A percentile compares a stretch with the other conserved stretches of the same genome.
Evolutionary conservation across 2,797 vertebrate genomes (phyloP).

Genomic region (Heliangelus exortis): DNA sequence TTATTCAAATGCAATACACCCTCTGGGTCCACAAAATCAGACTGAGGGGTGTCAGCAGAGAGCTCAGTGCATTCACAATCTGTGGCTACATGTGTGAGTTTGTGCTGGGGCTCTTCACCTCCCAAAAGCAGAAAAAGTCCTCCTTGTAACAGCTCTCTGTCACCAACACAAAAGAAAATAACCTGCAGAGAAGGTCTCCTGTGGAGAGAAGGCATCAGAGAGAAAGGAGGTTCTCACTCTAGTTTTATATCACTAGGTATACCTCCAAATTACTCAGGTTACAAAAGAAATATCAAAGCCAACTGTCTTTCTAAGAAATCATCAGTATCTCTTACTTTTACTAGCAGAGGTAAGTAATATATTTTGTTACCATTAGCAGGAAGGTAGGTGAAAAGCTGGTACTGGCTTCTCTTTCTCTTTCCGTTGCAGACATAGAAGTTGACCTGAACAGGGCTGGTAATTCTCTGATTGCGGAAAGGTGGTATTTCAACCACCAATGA

Average conservation of each 20-base stretch:
- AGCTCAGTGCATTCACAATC: neutral
- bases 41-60: neutral
- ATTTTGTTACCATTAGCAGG: constrained; percentile 89
- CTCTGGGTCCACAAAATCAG: neutral
- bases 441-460: constrained; percentile 90
- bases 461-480: constrained; percentile 93
- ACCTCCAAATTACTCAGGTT: neutral
- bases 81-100: neutral
- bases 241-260: neutral
- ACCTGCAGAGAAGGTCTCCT: neutral
- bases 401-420: constrained; percentile 97
- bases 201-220: neutral
- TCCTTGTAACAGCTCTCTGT: neutral
- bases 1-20: neutral
- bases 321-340: neutral
- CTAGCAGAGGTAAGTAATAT: constrained; percentile 39
- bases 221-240: neutral
- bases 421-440: constrained; percentile 98
- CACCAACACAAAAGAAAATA: neutral
- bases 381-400: constrained; percentile 95
- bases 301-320: neutral
- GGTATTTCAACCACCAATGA: constrained; percentile 92
- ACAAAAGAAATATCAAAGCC: neutral
- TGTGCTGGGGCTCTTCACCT: neutral
- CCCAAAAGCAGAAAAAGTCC: neutral